These are phyloP conservation scores for Tanypteryx hageni DNA, from an alignment of 2,888 invertebrate species.

Conservation along the genomic window DNA sequence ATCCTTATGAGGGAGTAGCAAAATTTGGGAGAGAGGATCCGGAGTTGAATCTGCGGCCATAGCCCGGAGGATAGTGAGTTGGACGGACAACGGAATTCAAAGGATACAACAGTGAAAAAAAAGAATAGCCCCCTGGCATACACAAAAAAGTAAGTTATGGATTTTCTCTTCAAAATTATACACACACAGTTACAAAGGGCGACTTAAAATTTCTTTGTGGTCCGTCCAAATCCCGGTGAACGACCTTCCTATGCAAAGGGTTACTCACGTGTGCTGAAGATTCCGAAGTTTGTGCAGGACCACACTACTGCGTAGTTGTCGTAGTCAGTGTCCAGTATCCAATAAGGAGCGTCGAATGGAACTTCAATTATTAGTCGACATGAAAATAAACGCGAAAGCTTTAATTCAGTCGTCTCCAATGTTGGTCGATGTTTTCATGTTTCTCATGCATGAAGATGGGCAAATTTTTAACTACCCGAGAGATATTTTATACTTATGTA, in stretches of 20 bases:
- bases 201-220: background rate
- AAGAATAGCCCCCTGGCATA: background rate
- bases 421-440: too few relatives aligned
- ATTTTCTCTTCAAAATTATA: constrained; percentile 67
- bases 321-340: constrained; percentile 83
- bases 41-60: background rate
- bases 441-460: too few relatives aligned
- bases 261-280: constrained; percentile 75
- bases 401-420: too few relatives aligned
- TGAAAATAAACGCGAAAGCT: too few relatives aligned
- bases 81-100: background rate
- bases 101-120: background rate
- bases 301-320: constrained; percentile 80
- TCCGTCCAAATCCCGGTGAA: background rate
- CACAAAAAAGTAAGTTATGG: constrained; percentile 66
- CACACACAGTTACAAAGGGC: background rate
- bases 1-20: background rate
- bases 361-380: constrained; percentile 64
- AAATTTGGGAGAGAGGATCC: background rate
- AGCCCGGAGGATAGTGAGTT: background rate
- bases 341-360: constrained; percentile 76
- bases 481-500: too few relatives aligned
- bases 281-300: constrained; percentile 77
- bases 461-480: too few relatives aligned
- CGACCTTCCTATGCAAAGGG: background rate